phyloP scores from a whole-genome alignment of 1,140 invertebrate genomes.

The Apolygus lucorum region DNA sequence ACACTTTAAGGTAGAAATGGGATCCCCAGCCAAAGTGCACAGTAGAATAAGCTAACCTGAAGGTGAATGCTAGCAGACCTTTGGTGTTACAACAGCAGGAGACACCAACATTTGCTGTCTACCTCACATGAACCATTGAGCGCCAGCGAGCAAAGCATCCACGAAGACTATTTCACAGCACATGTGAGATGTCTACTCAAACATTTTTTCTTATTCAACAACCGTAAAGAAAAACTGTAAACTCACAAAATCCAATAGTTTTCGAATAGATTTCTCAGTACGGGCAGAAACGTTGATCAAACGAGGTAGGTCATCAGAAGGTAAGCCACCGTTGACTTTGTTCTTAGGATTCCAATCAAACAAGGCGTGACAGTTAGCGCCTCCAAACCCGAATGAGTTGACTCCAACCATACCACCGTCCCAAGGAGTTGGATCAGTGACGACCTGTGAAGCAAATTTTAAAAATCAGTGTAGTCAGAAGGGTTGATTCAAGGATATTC shows the following conservation, averaged over 20 bases:
- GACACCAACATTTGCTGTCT: no score
- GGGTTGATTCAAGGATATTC: no score
- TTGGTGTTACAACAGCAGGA: no score
- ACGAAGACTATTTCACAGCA: not conserved
- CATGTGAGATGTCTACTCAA: no score
- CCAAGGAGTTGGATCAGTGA: constrained; percentile 53
- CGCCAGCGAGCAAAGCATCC: not conserved
- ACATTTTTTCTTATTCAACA: not conserved
- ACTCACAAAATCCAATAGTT: constrained; percentile 54
- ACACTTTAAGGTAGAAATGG: no score
- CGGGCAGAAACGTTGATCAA: constrained; percentile 56
- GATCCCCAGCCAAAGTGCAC: no score
- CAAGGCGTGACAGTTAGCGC: constrained; percentile 57
- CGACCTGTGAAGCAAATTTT: no score
- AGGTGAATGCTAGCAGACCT: no score
- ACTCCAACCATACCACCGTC: constrained; percentile 48
- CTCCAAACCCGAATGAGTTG: constrained; percentile 56
- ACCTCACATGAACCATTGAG: no score
- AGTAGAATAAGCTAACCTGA: no score
- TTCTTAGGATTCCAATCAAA: constrained; percentile 47
- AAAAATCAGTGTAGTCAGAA: no score
- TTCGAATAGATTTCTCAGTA: constrained; percentile 60
- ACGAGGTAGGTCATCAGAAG: constrained; percentile 48
- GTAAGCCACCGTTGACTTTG: constrained; percentile 44
- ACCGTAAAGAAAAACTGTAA: not conserved